phyloP scores from a whole-genome alignment of 2,113 vertebrate species.

The Zeus faber region DNA sequence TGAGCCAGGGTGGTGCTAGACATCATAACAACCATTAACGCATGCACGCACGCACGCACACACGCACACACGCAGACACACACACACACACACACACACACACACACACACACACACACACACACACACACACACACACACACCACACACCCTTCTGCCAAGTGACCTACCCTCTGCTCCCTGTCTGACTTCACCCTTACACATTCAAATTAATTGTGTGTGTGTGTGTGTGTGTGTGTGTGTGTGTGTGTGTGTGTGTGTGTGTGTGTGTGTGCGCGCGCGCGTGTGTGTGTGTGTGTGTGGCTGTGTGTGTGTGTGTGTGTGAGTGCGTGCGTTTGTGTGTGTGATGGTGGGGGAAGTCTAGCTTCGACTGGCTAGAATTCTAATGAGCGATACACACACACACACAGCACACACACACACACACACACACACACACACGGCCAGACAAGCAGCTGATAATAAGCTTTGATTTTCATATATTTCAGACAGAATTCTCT shows the following conservation, averaged over 20 bases:
- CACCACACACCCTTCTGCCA: not conserved
- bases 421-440: conserved; percentile 15
- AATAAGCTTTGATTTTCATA: conserved; percentile 80
- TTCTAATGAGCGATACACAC: conserved; percentile 51
- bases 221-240: conserved; percentile 26
- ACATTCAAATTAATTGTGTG: conserved; percentile 52
- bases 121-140: conserved; percentile 4
- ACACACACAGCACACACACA: conserved; percentile 30
- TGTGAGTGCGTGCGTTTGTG: conserved; percentile 22
- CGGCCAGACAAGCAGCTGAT: conserved; percentile 63
- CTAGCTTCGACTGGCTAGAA: conserved; percentile 50
- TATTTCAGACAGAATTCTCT: conserved; percentile 70
- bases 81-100: no score
- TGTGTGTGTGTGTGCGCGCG: conserved; percentile 12
- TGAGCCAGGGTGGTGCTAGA: no score
- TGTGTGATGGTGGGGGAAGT: conserved; percentile 49
- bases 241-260: conserved; percentile 24
- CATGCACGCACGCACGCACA: conserved; percentile 22
- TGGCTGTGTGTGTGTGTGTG: conserved; percentile 25
- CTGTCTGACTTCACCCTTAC: conserved; percentile 49
- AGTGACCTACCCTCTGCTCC: conserved; percentile 39
- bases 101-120: conserved; percentile 1
- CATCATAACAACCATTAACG: no score
- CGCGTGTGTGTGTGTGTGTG: conserved; percentile 25
- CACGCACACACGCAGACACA: no score